These are phyloP conservation scores for Euproctis similis DNA, from an alignment of 2,888 invertebrate species.

Conservation along the genomic window DNA sequence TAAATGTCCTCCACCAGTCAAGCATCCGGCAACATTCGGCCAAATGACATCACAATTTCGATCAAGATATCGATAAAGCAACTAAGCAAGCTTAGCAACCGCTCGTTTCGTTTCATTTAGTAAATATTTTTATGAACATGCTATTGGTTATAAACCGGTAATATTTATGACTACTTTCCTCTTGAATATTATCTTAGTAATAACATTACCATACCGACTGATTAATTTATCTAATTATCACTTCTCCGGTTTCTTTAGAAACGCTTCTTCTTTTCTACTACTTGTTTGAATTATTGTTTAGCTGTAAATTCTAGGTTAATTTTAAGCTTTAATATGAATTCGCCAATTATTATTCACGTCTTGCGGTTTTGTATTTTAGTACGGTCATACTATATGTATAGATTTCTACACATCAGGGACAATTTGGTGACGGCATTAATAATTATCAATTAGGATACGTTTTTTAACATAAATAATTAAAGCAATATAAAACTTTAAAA, in stretches of 20 bases:
- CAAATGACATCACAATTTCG: conserved; percentile 8
- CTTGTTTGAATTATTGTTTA: conserved; percentile 10
- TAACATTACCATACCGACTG: conserved; percentile 22
- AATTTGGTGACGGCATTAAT: too few relatives aligned
- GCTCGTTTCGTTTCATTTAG: conserved; percentile 8
- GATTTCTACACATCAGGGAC: too few relatives aligned
- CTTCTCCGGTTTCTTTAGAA: conserved; percentile 9
- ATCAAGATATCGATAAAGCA: conserved; percentile 6
- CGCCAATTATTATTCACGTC: too few relatives aligned
- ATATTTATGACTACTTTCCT: conserved; percentile 18
- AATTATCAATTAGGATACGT: too few relatives aligned
- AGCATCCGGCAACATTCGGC: conserved; percentile 10
- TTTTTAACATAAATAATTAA: too few relatives aligned
- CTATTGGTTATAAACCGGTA: conserved; percentile 12
- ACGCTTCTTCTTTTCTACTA: conserved; percentile 5
- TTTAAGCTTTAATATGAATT: too few relatives aligned
- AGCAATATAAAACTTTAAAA: too few relatives aligned
- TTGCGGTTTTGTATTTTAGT: too few relatives aligned
- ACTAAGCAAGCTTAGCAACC: conserved; percentile 8
- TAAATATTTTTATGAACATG: conserved; percentile 11
- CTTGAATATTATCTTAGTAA: conserved; percentile 15
- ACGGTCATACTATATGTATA: too few relatives aligned
- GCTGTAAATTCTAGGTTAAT: conserved; percentile 1
- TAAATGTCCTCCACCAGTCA: conserved; percentile 21
- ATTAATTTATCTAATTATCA: conserved; percentile 22